Percentiles rank a stretch among this genome's conserved stretches.
These are phyloP conservation scores for Urocynchramus pylzowi DNA, from an alignment of 2,113 vertebrate species.

Conservation along the genomic window DNA sequence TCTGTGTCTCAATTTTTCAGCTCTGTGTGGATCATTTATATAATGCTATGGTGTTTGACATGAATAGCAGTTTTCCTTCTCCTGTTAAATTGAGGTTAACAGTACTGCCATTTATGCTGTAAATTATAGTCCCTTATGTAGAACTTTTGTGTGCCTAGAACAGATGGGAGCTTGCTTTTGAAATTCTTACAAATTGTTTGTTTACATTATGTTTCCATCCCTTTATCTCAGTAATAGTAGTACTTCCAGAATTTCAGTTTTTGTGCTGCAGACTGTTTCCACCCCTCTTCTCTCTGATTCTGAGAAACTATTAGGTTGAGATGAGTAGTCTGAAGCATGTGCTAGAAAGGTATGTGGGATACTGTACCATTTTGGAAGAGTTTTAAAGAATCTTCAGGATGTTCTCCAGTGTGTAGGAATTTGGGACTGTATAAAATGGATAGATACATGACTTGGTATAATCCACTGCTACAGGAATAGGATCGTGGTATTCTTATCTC, in stretches of 20 bases:
- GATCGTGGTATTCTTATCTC: not conserved
- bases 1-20: not conserved
- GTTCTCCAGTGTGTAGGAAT: not conserved
- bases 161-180: constrained; percentile 21
- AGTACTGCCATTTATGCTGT: not conserved
- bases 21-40: not conserved
- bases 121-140: constrained; percentile 7
- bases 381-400: not conserved
- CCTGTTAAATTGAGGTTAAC: constrained; percentile 7
- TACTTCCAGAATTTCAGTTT: not conserved
- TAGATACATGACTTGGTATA: not conserved
- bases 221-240: not conserved
- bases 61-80: not conserved
- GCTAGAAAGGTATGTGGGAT: not conserved
- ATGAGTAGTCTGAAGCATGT: not conserved
- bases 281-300: not conserved
- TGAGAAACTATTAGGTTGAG: not conserved
- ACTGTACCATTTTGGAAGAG: not conserved
- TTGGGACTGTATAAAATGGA: not conserved
- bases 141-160: not conserved
- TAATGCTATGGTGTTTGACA: not conserved
- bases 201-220: not conserved
- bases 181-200: constrained; percentile 30
- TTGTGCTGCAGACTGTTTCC: not conserved
- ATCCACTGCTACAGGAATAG: not conserved